Evolutionary conservation across 2,113 vertebrate species (phyloP), one percentile per base, ranked within the genome.

Genomic region (Hassar affinis): DNA sequence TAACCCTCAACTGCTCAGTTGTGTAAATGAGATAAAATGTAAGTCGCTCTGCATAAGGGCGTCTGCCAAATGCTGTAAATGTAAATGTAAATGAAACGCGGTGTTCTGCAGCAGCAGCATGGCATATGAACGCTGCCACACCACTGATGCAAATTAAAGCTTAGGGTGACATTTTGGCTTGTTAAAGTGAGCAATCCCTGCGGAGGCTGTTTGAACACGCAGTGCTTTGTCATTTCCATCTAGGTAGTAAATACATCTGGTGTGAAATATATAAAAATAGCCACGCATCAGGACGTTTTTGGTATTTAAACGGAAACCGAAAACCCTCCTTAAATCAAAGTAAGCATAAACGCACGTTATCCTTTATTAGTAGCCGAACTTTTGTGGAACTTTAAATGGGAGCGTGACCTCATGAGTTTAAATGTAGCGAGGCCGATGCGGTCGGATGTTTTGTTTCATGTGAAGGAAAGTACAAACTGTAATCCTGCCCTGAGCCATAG

Each of bases 141-240:
- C 45, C 8, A 9, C 45, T 47, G 45, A 47, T 47, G 45, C 45
- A 47, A 47, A 47, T 47, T 47, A 77, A 56, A 12, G 17, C n/a
- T 51, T 2, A 72, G 69, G 25, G n/a, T 75, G 15, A 75, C 47
- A 27, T 75, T 75, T 52, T 75, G 47, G 45, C 47, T 75, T 75
- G 71, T 75, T n/a, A 18, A 52, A 75, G 8, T 30, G 8, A 75
- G 71, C 6, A 1, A 14, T 42, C 42, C 35, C 33, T 38, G 18
- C 1, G 9, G 8, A 75, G 18, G 7, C 17, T 54, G 49, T 54
- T 76, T 35, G 6, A 4, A 52, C 27, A 54, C n/a, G 20, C 14
- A 1, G 1, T 76, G 27, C 22, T 54, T 27, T 76, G 15, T 33
- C 72, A 4, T 75, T 74, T 51, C 11, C 11, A 18, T 51, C n/a